phyloP scores from a whole-genome alignment of 2,888 invertebrate genomes.

The Drosophila dives region DNA sequence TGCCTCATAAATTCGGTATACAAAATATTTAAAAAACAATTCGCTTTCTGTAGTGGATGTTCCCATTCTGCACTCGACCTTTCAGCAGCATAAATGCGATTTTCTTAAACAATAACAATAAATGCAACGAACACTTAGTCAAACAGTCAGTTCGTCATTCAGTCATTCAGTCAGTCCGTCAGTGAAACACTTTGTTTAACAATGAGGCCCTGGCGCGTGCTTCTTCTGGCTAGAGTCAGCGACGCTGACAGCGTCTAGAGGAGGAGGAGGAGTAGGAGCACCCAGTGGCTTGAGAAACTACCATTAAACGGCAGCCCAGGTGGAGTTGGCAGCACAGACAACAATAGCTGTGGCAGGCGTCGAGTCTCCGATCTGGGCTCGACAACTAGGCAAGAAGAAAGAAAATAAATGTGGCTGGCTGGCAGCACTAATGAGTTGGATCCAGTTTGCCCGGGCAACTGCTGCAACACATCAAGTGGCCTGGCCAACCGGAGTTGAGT shows the following conservation, averaged over 20 bases:
- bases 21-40: not conserved
- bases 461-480: conserved; percentile 35
- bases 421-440: conserved; percentile 49
- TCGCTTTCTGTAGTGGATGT: not conserved
- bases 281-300: conserved; percentile 24
- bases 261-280: conserved; percentile 43
- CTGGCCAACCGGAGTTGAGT: conserved; percentile 7
- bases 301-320: conserved; percentile 63
- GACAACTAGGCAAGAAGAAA: conserved; percentile 34
- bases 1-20: not conserved
- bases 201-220: conserved; percentile 69
- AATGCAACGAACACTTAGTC: conserved; percentile 43
- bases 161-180: conserved; percentile 50
- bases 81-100: conserved; percentile 34
- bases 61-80: conserved; percentile 56
- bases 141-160: conserved; percentile 45
- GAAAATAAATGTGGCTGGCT: conserved; percentile 29
- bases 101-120: conserved; percentile 62
- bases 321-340: conserved; percentile 55
- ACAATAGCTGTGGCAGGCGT: conserved; percentile 51
- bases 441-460: conserved; percentile 24
- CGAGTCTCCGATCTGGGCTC: conserved; percentile 28
- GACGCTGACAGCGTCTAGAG: conserved; percentile 50
- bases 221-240: conserved; percentile 54
- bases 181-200: conserved; percentile 29